Evolutionary conservation across 2,888 invertebrate species (phyloP).

Genomic region (Drosophila nr. fundita): DNA sequence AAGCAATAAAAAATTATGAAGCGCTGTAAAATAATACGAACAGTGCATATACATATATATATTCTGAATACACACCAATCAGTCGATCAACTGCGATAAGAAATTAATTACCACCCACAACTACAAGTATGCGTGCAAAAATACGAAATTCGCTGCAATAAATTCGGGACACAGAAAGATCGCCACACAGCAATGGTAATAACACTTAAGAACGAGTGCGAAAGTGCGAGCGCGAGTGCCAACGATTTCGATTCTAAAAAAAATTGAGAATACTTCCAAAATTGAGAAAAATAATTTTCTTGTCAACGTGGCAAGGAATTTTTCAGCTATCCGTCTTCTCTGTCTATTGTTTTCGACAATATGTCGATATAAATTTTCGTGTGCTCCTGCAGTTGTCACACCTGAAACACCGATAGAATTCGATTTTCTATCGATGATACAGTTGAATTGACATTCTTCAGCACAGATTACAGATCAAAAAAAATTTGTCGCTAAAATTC

Average conservation of each 20-base stretch:
- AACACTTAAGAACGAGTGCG: conserved; percentile 14
- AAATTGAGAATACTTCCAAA: background rate
- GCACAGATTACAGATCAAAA: background rate
- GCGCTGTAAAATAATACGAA: background rate
- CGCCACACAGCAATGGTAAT: conserved; percentile 22
- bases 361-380: background rate
- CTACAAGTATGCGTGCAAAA: conserved; percentile 40
- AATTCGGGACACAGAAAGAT: conserved; percentile 29
- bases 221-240: conserved; percentile 12
- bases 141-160: conserved; percentile 36
- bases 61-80: conserved; percentile 28
- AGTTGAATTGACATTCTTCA: background rate
- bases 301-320: background rate
- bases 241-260: background rate
- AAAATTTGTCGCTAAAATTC: background rate
- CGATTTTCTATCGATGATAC: background rate
- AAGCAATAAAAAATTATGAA: background rate
- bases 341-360: background rate
- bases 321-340: background rate
- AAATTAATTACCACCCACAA: conserved; percentile 39
- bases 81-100: conserved; percentile 53
- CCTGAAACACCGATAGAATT: background rate
- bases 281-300: background rate
- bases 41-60: background rate
- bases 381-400: background rate